Conservation (phyloP, 2,113 vertebrate genomes). For the Elaphurus davidianus region DNA sequence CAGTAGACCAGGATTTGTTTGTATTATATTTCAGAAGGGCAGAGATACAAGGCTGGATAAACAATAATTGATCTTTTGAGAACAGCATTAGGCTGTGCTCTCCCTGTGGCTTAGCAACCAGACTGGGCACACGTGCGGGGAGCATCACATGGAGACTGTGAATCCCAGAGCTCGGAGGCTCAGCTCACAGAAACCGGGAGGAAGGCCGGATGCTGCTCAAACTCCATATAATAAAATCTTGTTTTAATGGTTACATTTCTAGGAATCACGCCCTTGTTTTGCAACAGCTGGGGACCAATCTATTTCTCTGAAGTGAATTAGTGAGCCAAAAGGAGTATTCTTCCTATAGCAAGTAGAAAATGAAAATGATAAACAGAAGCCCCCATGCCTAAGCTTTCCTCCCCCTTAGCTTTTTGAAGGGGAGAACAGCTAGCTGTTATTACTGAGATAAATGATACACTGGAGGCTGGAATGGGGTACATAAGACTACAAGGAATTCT, state of each 20-base stretch:
- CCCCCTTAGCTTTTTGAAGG: not conserved
- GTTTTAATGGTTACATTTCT: not conserved
- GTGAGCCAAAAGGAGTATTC: not conserved
- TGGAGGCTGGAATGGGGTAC: not conserved
- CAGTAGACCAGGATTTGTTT: not conserved
- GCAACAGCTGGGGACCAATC: not conserved
- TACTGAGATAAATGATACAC: not conserved
- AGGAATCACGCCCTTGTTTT: slow-evolving; percentile 11
- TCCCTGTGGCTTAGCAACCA: slow-evolving; percentile 69
- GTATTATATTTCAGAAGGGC: not conserved
- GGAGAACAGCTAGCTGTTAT: not conserved
- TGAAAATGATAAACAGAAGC: not conserved
- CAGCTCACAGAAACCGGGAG: not conserved
- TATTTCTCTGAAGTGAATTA: slow-evolving; percentile 29
- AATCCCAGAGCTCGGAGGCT: not conserved
- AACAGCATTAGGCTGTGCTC: not conserved
- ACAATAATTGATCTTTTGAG: slow-evolving; percentile 39
- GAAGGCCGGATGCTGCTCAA: not conserved
- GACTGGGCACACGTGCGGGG: not conserved
- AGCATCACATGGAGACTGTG: slow-evolving; percentile 1
- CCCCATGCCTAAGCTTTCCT: too few species aligned
- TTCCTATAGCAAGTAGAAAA: not conserved
- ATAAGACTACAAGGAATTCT: not conserved
- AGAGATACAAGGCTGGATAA: not conserved
- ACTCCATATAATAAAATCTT: not conserved